phyloP scores from a whole-genome alignment of 2,113 vertebrate genomes.

The Motacilla alba region DNA sequence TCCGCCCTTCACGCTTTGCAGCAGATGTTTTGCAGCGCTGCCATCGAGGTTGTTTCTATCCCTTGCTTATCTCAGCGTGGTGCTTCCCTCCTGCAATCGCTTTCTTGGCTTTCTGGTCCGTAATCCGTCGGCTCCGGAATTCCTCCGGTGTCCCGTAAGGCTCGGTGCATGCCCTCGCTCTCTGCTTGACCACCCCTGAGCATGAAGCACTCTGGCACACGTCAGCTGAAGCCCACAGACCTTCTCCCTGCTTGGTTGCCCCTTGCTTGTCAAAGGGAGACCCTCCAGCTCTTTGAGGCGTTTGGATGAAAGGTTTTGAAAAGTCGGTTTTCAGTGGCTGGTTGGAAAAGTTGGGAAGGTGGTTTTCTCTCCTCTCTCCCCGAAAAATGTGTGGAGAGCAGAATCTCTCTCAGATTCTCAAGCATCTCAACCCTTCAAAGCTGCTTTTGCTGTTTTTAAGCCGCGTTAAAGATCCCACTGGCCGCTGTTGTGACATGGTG shows the following conservation, averaged over 20 bases:
- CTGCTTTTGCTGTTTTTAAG: neutral
- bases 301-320: neutral
- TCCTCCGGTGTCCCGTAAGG: neutral
- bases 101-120: neutral
- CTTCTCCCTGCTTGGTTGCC: neutral
- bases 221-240: neutral
- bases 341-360: neutral
- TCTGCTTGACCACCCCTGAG: neutral
- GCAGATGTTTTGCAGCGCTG: neutral
- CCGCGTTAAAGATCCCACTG: neutral
- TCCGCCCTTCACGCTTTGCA: neutral
- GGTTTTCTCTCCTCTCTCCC: neutral
- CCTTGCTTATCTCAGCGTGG: neutral
- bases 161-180: neutral
- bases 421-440: neutral
- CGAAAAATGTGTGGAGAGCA: neutral
- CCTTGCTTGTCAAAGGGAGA: neutral
- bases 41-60: neutral
- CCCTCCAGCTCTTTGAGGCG: neutral
- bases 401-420: neutral
- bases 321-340: neutral
- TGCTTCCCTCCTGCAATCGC: neutral
- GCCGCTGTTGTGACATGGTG: neutral
- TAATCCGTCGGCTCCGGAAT: neutral
- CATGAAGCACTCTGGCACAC: neutral